These are phyloP conservation scores for Nesidiocoris tenuis DNA, from an alignment of 2,888 invertebrate species.

Conservation along the genomic window DNA sequence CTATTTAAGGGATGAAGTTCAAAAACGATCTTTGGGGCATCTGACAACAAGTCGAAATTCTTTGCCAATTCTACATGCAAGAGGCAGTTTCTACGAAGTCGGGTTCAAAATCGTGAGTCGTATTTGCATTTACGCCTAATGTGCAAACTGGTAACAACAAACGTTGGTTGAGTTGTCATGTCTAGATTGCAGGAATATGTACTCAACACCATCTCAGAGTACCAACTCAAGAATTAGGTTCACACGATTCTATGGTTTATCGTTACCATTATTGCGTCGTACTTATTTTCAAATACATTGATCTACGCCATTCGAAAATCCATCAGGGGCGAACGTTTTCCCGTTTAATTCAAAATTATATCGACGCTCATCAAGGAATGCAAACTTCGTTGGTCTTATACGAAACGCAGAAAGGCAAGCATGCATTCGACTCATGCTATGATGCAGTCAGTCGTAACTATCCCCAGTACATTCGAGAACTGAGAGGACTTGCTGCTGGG, in stretches of 20 bases:
- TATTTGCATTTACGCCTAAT: neutral
- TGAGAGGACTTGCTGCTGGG: constrained; percentile 81
- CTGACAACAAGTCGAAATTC: constrained; percentile 57
- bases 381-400: constrained; percentile 64
- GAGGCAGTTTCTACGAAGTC: constrained; percentile 81
- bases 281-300: neutral
- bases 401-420: constrained; percentile 66
- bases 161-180: too few relatives aligned
- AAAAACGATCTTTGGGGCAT: constrained; percentile 12
- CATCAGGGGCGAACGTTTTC: constrained; percentile 76
- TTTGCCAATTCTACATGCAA: constrained; percentile 74
- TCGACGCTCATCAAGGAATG: constrained; percentile 58
- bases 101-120: constrained; percentile 79
- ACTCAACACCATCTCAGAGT: too few relatives aligned
- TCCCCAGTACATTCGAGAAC: constrained; percentile 79
- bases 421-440: constrained; percentile 73
- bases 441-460: constrained; percentile 66
- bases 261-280: neutral
- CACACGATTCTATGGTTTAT: too few relatives aligned
- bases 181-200: too few relatives aligned
- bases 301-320: neutral
- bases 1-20: constrained; percentile 1
- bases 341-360: constrained; percentile 68
- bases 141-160: too few relatives aligned
- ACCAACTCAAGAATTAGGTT: too few relatives aligned